phyloP scores from a whole-genome alignment of 1,140 invertebrate genomes.

The Homalodisca vitripennis region DNA sequence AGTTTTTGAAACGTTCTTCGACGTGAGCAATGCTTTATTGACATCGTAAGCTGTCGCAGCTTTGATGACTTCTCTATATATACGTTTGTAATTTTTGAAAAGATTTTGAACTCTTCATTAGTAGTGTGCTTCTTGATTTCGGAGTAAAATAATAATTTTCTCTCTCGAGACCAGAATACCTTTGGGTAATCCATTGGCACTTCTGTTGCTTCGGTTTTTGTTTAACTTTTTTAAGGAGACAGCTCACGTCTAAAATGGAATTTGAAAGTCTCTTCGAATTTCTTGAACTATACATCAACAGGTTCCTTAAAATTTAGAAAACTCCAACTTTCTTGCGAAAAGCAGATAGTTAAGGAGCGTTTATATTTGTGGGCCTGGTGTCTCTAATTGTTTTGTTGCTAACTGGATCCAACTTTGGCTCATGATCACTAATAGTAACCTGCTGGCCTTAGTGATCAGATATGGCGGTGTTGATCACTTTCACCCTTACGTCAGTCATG shows the following conservation, averaged over 20 bases:
- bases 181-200: not conserved
- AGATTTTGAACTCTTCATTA: constrained; percentile 8
- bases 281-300: not conserved
- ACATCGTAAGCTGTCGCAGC: not conserved
- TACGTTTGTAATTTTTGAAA: not conserved
- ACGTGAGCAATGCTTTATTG: not conserved
- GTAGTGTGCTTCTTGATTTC: not conserved
- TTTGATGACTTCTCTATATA: not conserved
- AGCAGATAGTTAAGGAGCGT: not conserved
- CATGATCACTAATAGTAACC: not conserved
- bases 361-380: not conserved
- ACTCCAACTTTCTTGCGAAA: not conserved
- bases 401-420: not conserved
- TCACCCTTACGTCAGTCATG: not conserved
- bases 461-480: not conserved
- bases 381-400: not conserved
- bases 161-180: constrained; percentile 10
- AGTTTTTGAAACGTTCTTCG: constrained; percentile 14
- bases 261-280: not conserved
- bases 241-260: not conserved
- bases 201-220: not conserved
- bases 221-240: not conserved
- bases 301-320: not conserved
- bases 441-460: constrained; percentile 1
- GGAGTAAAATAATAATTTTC: not conserved